Conservation (phyloP, 2,888 invertebrate genomes). For the Dyspetes luteomarginatus region DNA sequence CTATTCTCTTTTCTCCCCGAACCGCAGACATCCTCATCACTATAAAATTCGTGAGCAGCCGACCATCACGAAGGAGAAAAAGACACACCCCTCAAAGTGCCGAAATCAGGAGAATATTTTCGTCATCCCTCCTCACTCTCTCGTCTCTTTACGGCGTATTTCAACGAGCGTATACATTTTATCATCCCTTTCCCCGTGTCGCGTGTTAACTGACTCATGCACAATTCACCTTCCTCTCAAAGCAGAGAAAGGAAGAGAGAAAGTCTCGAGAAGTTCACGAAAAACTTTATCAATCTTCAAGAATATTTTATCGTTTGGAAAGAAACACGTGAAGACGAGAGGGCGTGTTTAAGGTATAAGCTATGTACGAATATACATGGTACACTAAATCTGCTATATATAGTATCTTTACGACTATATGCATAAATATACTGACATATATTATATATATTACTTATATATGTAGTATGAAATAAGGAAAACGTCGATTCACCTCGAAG, state of each 20-base stretch:
- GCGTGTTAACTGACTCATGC: conserved; percentile 50
- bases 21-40: background rate
- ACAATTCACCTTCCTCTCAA: conserved; percentile 38
- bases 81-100: conserved; percentile 10
- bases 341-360: conserved; percentile 17
- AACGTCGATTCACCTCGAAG: conserved; percentile 21
- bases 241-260: too few relatives aligned
- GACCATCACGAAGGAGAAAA: conserved; percentile 1
- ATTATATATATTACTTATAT: too few relatives aligned
- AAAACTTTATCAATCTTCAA: conserved; percentile 63
- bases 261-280: conserved; percentile 43
- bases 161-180: conserved; percentile 34
- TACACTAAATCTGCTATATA: background rate
- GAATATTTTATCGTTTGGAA: conserved; percentile 62
- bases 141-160: background rate
- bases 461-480: conserved; percentile 22
- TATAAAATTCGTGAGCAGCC: conserved; percentile 3
- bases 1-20: too few relatives aligned
- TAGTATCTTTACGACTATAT: background rate
- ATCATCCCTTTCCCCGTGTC: conserved; percentile 41
- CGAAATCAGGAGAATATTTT: conserved; percentile 45
- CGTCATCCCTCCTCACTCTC: background rate
- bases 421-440: background rate
- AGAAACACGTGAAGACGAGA: conserved; percentile 36
- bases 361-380: conserved; percentile 7